Evolutionary conservation across 2,888 invertebrate genomes (phyloP).

Genomic region (Cryptophagus acutangulus): DNA sequence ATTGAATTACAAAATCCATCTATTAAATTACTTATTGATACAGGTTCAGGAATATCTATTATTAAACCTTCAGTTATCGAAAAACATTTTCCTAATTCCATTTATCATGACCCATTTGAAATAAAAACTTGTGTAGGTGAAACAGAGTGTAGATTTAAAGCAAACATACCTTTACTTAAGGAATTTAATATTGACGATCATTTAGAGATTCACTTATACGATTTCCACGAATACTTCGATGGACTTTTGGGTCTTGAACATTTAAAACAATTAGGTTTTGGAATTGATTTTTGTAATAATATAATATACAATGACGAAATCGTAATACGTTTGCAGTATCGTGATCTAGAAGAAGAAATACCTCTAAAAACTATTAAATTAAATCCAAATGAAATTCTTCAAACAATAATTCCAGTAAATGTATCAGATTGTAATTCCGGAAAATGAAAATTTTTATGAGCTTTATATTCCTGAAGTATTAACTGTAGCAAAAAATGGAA

Average conservation of each 20-base stretch:
- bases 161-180: constrained; percentile 11
- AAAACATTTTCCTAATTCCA: constrained; percentile 11
- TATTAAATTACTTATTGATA: constrained; percentile 14
- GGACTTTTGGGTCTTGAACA: constrained; percentile 15
- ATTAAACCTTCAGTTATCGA: constrained; percentile 16
- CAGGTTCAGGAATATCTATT: constrained; percentile 15
- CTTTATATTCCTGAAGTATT: too few species aligned
- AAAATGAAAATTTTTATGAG: too few species aligned
- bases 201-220: constrained; percentile 9
- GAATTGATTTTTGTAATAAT: constrained; percentile 15
- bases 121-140: constrained; percentile 18
- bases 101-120: constrained; percentile 5
- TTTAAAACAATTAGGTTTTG: constrained; percentile 9
- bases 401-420: too few species aligned
- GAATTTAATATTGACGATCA: too few species aligned
- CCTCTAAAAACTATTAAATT: too few species aligned
- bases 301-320: constrained; percentile 9
- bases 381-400: too few species aligned
- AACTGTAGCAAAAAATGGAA: too few species aligned
- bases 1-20: constrained; percentile 13
- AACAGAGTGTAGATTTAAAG: constrained; percentile 9
- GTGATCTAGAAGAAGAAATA: too few species aligned
- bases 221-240: constrained; percentile 19
- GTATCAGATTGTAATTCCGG: too few species aligned
- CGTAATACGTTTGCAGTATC: constrained; percentile 10